Base-by-base conservation (phyloP, 2,797 vertebrate genomes). In the Gastrophryne carolinensis region DNA sequence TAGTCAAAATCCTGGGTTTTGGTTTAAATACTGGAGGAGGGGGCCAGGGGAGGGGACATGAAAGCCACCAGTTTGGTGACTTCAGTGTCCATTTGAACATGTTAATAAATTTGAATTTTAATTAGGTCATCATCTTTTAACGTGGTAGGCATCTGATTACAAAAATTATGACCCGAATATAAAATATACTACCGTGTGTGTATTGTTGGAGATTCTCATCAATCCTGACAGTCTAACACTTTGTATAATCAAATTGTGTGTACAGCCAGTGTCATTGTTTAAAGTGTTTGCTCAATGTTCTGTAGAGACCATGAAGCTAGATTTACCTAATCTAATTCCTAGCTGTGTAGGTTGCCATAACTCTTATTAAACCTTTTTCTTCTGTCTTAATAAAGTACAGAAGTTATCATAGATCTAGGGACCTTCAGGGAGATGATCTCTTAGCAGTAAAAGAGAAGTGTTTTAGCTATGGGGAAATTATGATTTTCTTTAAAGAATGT, bases 401-500 rank as follows among this genome's bases (percentile, higher is more conserved):
- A 11, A 37, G 27, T 53, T 34, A 53, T 24, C 47, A 47, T 8
- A 47, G 13, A 32, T 65, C 23, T 15, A 2, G 29, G 49, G 63
- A 49, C 47, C 62, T 66, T 23, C 52, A 66, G 72, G 62, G 72
- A 66, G 34, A 54, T 56, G 15, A 66, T 74, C 62, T 66, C 29
- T 58, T 49, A 66, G 27, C 62, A 26, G 58, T 26, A 34, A 35
- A 73, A 58, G 9, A 41, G 41, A 70, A 62, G 34, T 29, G 15
- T 41, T 65, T 54, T 63, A 29, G 70, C 61, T 65, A 56, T 54
- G 8, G 50, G 72, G 12, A 73, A 73, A 56, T 34, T 34, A 56
- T 35, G 57, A 34, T 58, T 74, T 58, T 74, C 62, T 58, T 65
- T 65, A 56, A 65, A 44, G 61, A 66, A 74, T 44, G 52, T 74